A percentile compares a stretch with the other conserved stretches of the same genome.
Evolutionary conservation across 2,113 vertebrate genomes (phyloP).

Genomic region (Sylvietta virens): DNA sequence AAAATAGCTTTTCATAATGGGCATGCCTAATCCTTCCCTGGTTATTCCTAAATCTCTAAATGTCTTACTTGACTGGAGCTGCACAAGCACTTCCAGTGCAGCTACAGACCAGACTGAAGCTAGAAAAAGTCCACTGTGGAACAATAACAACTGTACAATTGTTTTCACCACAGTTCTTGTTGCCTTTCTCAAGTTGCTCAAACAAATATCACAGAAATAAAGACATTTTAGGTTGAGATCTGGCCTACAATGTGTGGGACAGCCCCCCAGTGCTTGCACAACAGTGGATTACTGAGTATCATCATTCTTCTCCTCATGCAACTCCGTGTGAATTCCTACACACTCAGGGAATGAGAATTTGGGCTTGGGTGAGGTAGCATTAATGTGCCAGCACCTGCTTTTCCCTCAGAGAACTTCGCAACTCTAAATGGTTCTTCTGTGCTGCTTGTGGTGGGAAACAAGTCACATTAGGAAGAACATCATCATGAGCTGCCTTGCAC

Average conservation of each 20-base stretch:
- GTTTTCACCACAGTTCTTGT: not conserved
- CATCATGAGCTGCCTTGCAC: not conserved
- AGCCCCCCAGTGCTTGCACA: not conserved
- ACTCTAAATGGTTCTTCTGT: not conserved
- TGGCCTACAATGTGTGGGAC: not conserved
- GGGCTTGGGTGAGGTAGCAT: not conserved
- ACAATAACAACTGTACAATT: not conserved
- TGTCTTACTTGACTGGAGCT: not conserved
- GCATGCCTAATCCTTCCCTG: not conserved
- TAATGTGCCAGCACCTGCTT: not conserved
- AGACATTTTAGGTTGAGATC: not conserved
- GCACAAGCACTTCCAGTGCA: not conserved
- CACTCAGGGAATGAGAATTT: not conserved
- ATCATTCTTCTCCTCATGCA: not conserved
- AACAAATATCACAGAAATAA: not conserved
- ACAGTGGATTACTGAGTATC: not conserved
- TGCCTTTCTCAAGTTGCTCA: not conserved
- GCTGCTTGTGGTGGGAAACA: not conserved
- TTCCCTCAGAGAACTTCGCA: not conserved
- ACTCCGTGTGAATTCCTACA: not conserved
- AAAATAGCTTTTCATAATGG: not conserved
- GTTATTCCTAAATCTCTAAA: fast-evolving
- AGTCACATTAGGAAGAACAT: not conserved
- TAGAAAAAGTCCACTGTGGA: not conserved
- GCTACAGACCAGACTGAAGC: not conserved